Conservation (phyloP, 1,140 invertebrate genomes). For the Pentalonia nigronervosa region DNA sequence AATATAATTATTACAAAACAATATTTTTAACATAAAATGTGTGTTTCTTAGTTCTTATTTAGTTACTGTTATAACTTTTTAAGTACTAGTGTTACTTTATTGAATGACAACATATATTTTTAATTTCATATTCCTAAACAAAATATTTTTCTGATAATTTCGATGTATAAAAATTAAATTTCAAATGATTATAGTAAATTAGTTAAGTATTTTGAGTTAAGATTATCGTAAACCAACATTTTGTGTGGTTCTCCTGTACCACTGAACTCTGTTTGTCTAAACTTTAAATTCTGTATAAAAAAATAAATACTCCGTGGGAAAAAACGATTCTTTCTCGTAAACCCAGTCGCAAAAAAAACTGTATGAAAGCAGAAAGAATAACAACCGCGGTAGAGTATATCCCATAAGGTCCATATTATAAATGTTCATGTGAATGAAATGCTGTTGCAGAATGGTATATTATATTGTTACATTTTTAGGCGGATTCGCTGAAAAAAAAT, state of each 20-base stretch:
- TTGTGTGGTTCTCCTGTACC: neutral
- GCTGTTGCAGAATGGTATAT: neutral
- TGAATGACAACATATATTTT: neutral
- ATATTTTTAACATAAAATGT: neutral
- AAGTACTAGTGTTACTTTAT: neutral
- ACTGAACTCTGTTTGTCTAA: neutral
- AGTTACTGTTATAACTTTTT: neutral
- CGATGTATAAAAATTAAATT: neutral
- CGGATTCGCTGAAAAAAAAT: slow-evolving; percentile 2
- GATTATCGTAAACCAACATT: neutral
- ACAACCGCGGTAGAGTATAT: neutral
- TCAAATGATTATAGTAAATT: neutral
- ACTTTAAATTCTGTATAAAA: slow-evolving; percentile 3
- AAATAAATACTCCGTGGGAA: slow-evolving; percentile 17
- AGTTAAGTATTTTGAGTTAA: neutral
- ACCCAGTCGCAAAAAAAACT: neutral
- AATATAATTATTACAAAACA: neutral
- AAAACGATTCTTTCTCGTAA: slow-evolving; percentile 13
- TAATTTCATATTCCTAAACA: neutral
- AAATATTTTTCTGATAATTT: neutral
- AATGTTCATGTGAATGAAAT: slow-evolving; percentile 2
- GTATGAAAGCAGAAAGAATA: neutral
- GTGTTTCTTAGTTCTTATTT: neutral
- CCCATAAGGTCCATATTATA: neutral
- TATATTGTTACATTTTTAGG: slow-evolving; percentile 34